These are phyloP conservation scores for Eupithecia inturbata DNA, from an alignment of 2,888 invertebrate species.

Conservation along the genomic window DNA sequence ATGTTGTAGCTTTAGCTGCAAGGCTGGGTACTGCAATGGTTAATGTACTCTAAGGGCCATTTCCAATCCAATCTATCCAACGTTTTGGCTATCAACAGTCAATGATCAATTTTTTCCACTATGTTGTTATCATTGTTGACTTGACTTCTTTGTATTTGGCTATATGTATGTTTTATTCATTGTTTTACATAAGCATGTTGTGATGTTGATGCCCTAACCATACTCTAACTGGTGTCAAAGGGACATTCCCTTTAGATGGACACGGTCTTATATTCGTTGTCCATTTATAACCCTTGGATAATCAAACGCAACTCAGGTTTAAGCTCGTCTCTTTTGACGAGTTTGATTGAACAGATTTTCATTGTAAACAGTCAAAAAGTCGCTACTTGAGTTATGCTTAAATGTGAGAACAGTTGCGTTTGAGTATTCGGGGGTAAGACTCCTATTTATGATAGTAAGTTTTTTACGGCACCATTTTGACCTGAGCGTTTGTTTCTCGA, in stretches of 20 bases:
- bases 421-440: too few species aligned
- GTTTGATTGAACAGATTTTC: too few species aligned
- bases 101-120: not conserved
- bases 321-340: not conserved
- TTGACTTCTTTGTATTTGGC: too few species aligned
- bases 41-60: not conserved
- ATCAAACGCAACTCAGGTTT: not conserved
- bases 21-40: too few species aligned
- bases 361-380: too few species aligned
- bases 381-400: not conserved
- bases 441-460: not conserved
- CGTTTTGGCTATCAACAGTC: not conserved
- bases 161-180: too few species aligned
- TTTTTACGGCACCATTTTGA: not conserved
- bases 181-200: not conserved
- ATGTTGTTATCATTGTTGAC: too few species aligned
- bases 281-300: not conserved
- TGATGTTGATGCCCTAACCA: not conserved
- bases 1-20: too few species aligned
- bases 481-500: not conserved
- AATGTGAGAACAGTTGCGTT: not conserved
- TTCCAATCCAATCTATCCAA: not conserved
- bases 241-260: not conserved
- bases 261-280: constrained; percentile 4
- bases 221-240: not conserved